Base-by-base conservation (phyloP, 2,888 invertebrate species). In the Automeris io region DNA sequence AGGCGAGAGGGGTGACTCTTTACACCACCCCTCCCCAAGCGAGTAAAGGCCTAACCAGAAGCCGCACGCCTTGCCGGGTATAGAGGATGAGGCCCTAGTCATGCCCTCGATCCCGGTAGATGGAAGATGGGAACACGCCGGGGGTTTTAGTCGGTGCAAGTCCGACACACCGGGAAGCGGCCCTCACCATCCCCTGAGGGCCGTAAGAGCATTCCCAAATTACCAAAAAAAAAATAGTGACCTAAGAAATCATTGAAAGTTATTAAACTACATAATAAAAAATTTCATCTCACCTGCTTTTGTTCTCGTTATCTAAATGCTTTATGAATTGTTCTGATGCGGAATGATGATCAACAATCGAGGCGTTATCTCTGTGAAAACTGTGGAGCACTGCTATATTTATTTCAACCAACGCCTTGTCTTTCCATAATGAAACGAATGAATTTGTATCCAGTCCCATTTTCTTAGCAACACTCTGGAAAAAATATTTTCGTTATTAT, bases 241-340 rank as follows among this genome's bases (percentile, higher is more conserved):
- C n/a, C n/a, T n/a, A n/a, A n/a, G n/a, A 12, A 12, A 9, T 16
- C 11, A 29, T 31, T 5, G 6, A 31, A 7, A 2, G 5, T 8
- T 18, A 4, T n/a, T 18, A 18, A 33, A 33, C 3, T 19, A 18
- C 8, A 24, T 3, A 34, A 39, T n/a, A n/a, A 13, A 18, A 40
- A 21, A 21, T 25, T 5, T 18, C 7, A 33, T 42, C 70, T 68
- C 60, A 90, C 77, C 97, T 88, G 46, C 93, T 81, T 57, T 92
- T 91, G 49, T 91, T 91, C 69, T 98, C 97, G 62, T 95, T 96
- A 57, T 96, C 96, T 68, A 95, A 89, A 81, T 97, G 96, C 66
- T 96, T 96, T 91, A 97, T 96, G 72, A 98, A 98, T 44, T 95
- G 95, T 68, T 98, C 97, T 0, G 96, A 93, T 1, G 97, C 97